Percentiles rank a stretch among this genome's conserved stretches.
phyloP scores from a whole-genome alignment of 2,113 vertebrate species.

The Mohoua ochrocephala region DNA sequence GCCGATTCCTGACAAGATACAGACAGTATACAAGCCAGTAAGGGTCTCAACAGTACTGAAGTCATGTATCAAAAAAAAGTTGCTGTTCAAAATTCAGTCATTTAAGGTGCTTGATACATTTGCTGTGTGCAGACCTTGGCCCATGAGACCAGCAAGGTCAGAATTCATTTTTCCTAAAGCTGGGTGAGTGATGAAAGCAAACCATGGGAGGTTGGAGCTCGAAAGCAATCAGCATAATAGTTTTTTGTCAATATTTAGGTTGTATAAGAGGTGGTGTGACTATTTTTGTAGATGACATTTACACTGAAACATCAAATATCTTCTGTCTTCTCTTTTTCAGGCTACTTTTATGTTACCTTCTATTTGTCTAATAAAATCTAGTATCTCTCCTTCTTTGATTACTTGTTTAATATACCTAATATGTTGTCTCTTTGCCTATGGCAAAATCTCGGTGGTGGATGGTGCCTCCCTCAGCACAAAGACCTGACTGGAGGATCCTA shows the following conservation, averaged over 20 bases:
- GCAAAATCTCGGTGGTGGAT: fast-evolving
- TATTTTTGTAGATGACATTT: neutral
- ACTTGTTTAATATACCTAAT: neutral
- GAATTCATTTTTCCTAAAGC: neutral
- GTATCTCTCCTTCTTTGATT: neutral
- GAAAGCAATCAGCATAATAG: neutral
- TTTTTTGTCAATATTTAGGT: neutral
- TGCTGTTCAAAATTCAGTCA: neutral
- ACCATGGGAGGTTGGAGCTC: neutral
- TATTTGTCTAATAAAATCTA: neutral
- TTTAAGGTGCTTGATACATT: neutral
- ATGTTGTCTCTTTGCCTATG: neutral
- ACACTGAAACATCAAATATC: neutral
- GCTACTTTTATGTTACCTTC: neutral
- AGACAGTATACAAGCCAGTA: neutral
- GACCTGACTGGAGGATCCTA: neutral
- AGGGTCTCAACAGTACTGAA: neutral
- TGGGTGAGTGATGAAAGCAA: neutral
- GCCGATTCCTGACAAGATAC: neutral
- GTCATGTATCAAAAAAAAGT: neutral
- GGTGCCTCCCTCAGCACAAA: neutral
- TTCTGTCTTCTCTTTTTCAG: neutral
- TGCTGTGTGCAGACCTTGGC: fast-evolving
- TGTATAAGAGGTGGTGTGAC: neutral
- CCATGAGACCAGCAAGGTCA: neutral